phyloP scores from a whole-genome alignment of 1,140 invertebrate species.

The Pantala flavescens region DNA sequence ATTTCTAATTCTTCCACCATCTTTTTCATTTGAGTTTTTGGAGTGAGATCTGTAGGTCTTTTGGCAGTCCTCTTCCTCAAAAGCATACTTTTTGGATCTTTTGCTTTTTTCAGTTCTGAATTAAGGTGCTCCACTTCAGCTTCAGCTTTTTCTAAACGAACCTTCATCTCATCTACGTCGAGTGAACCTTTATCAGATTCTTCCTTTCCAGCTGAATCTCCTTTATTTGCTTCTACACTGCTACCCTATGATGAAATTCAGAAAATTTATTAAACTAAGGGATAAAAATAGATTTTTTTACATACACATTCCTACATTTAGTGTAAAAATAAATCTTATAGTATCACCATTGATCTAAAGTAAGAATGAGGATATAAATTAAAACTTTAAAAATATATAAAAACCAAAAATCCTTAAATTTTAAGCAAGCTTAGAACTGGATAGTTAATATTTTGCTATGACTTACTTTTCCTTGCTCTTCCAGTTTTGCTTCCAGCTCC shows the following conservation, averaged over 20 bases:
- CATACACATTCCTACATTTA: no score
- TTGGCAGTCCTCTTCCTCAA: constrained; percentile 42
- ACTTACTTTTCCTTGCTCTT: constrained; percentile 23
- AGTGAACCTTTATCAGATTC: background rate
- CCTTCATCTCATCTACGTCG: constrained; percentile 7
- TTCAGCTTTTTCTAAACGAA: constrained; percentile 26
- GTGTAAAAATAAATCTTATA: no score
- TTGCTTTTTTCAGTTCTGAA: constrained; percentile 31
- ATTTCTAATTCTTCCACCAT: constrained; percentile 68
- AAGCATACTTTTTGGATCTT: constrained; percentile 22
- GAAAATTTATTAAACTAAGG: no score
- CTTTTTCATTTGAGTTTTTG: constrained; percentile 59
- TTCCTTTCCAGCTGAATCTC: background rate
- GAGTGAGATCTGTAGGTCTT: constrained; percentile 55
- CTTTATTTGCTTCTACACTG: background rate
- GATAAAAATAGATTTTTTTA: no score
- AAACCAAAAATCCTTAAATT: no score
- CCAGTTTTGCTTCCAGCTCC: constrained; percentile 40
- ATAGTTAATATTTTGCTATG: background rate
- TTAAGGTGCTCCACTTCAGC: constrained; percentile 45
- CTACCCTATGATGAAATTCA: background rate
- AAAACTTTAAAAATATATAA: no score
- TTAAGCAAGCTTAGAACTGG: no score
- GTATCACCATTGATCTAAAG: background rate
- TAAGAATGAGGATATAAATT: no score